Evolutionary conservation across 2,797 vertebrate genomes (phyloP).

Genomic region (Macroramphosus scolopax): DNA sequence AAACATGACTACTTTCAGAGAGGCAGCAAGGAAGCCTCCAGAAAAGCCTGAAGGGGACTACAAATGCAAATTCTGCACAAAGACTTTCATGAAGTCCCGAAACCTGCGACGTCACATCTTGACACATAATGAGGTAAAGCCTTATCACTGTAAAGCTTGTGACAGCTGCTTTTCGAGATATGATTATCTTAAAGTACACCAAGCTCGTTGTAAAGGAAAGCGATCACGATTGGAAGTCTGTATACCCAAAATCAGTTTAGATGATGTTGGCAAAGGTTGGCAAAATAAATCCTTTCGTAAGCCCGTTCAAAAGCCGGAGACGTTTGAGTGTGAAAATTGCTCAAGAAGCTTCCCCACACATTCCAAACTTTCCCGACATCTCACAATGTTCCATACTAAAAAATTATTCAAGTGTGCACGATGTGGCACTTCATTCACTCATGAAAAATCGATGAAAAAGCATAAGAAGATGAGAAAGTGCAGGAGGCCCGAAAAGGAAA

Average conservation of each 20-base stretch:
- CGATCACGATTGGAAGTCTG: slow-evolving; percentile 66
- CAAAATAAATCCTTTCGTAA: slow-evolving; percentile 40
- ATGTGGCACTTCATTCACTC: slow-evolving; percentile 65
- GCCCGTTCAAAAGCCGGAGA: slow-evolving; percentile 27
- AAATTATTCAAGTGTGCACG: slow-evolving; percentile 70
- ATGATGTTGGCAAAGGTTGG: slow-evolving; percentile 67
- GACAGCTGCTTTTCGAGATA: slow-evolving; percentile 79
- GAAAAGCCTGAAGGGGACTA: slow-evolving; percentile 45
- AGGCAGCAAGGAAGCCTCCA: slow-evolving; percentile 13
- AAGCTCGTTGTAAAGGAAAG: slow-evolving; percentile 71
- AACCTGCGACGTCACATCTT: slow-evolving; percentile 78
- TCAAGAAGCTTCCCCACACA: slow-evolving; percentile 59
- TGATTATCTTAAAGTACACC: slow-evolving; percentile 79
- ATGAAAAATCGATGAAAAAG: slow-evolving; percentile 59
- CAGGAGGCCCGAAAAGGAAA: slow-evolving; percentile 27
- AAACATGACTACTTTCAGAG: slow-evolving; percentile 14
- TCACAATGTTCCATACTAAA: slow-evolving; percentile 65
- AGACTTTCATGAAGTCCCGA: slow-evolving; percentile 74
- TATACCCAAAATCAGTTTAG: slow-evolving; percentile 74
- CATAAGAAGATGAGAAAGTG: slow-evolving; percentile 62
- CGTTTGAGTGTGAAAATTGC: slow-evolving; percentile 68
- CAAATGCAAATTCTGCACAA: slow-evolving; percentile 82
- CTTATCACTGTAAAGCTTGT: slow-evolving; percentile 81
- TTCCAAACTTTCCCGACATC: slow-evolving; percentile 69
- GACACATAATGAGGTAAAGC: slow-evolving; percentile 82